A percentile compares a stretch with the other conserved stretches of the same genome.
These are phyloP conservation scores for Pteruthius melanotis DNA, from an alignment of 2,113 vertebrate genomes.

Conservation along the genomic window DNA sequence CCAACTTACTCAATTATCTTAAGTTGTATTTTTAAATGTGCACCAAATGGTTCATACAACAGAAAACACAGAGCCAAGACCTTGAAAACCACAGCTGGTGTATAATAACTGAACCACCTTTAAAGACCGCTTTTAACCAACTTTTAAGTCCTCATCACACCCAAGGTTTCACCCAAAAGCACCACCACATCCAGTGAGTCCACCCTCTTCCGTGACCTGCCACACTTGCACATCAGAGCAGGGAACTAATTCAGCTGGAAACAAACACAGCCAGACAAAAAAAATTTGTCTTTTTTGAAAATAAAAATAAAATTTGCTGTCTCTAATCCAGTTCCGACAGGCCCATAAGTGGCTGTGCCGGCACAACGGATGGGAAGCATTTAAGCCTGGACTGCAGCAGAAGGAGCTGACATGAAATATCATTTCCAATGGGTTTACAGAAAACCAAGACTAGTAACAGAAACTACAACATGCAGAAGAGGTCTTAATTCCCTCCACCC, in stretches of 20 bases:
- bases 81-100: neutral
- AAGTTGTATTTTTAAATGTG: neutral
- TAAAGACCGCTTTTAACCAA: neutral
- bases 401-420: neutral
- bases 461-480: neutral
- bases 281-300: neutral
- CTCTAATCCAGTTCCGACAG: neutral
- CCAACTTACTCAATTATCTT: accelerated
- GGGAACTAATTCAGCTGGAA: neutral
- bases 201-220: neutral
- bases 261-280: neutral
- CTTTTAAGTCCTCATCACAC: neutral
- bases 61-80: neutral
- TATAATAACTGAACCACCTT: neutral
- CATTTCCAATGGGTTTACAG: neutral
- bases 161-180: neutral
- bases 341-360: neutral
- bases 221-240: neutral
- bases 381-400: neutral
- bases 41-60: neutral
- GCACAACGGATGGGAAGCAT: neutral
- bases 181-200: neutral
- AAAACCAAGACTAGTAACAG: neutral
- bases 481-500: neutral
- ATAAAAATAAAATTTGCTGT: neutral